Conservation (phyloP, 1,140 invertebrate genomes). For the Rhagoletis pomonella region DNA sequence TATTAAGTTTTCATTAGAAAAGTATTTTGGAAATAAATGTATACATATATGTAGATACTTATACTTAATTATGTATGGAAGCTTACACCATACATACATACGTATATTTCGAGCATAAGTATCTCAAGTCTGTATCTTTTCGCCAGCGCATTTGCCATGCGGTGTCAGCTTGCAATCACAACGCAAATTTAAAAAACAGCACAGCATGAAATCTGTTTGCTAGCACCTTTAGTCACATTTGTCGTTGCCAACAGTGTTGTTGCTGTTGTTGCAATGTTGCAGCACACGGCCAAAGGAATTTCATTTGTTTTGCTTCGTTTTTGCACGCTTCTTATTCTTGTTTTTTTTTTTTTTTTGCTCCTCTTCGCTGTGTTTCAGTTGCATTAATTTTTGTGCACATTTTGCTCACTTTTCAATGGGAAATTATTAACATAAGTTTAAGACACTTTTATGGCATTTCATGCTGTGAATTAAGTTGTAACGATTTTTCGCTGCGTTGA, state of each 20-base stretch:
- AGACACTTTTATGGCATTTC: conserved; percentile 73
- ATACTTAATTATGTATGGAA: too few relatives aligned
- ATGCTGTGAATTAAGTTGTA: conserved; percentile 73
- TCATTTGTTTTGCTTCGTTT: not conserved
- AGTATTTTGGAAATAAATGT: too few relatives aligned
- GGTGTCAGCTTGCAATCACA: conserved; percentile 54
- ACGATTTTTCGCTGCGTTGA: conserved; percentile 65
- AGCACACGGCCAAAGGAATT: not conserved
- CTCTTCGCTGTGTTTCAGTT: not conserved
- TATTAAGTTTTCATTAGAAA: too few relatives aligned
- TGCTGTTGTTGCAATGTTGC: not conserved
- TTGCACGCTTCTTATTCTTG: not conserved
- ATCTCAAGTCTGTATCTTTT: too few relatives aligned
- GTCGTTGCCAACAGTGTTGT: not conserved
- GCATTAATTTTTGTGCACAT: conserved; percentile 18
- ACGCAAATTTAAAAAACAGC: conserved; percentile 52
- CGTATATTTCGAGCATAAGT: not conserved
- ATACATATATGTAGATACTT: too few relatives aligned
- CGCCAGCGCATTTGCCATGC: not conserved
- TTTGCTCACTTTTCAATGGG: conserved; percentile 55
- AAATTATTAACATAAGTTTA: conserved; percentile 74
- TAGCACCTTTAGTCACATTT: conserved; percentile 48
- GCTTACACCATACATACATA: not conserved
- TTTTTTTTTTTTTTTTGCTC: not conserved
- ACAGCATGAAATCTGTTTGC: conserved; percentile 54